Conservation (phyloP, 2,113 vertebrate genomes). For the Antechinus stuartii region DNA sequence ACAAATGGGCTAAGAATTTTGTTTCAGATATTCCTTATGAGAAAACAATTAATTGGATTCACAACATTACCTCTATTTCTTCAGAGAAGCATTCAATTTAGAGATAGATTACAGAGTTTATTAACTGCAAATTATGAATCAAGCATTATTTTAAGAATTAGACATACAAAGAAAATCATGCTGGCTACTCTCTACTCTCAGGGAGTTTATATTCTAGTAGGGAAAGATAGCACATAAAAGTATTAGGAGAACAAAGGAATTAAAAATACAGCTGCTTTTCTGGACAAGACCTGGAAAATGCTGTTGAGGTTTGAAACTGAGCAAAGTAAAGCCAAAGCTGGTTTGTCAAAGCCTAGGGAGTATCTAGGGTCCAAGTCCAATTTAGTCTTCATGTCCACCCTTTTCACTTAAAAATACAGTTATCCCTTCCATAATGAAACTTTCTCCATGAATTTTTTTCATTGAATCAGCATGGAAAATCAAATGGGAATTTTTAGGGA, state of each 20-base stretch:
- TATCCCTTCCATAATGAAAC: too few species aligned
- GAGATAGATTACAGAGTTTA: neutral
- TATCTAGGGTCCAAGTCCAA: neutral
- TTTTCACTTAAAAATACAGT: neutral
- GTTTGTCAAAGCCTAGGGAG: neutral
- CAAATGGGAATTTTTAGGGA: too few species aligned
- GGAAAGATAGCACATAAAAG: neutral
- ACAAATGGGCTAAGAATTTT: neutral
- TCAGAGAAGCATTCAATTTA: conserved; percentile 24
- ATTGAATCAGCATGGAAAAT: too few species aligned
- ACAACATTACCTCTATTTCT: neutral
- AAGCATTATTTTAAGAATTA: neutral
- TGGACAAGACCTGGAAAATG: neutral
- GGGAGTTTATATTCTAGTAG: neutral
- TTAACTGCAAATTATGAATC: neutral
- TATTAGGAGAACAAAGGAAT: neutral
- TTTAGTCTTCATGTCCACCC: neutral
- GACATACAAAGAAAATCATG: neutral
- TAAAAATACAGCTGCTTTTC: neutral
- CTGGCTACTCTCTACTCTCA: neutral
- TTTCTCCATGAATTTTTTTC: too few species aligned
- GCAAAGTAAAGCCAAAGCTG: neutral
- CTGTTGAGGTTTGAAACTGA: neutral
- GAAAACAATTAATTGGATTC: conserved; percentile 11
- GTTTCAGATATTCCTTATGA: neutral